A percentile compares a stretch with the other conserved stretches of the same genome.
Evolutionary conservation across 2,113 vertebrate genomes (phyloP).

Genomic region (Chloropsis cyanopogon): DNA sequence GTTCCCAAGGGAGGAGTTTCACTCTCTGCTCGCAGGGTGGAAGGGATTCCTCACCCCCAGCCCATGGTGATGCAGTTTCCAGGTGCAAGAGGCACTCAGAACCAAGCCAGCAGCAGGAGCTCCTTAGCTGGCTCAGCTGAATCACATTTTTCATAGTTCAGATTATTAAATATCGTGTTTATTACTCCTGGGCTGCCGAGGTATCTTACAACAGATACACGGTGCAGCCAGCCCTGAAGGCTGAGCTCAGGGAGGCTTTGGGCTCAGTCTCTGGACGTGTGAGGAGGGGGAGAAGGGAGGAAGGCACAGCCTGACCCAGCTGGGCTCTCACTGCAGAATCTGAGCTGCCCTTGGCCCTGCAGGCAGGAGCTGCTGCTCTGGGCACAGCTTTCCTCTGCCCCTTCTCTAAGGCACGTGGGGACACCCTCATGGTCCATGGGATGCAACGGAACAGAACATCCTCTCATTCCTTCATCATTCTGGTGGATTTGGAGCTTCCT

Average conservation of each 20-base stretch:
- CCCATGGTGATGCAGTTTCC: rapidly evolving
- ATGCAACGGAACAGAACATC: rapidly evolving
- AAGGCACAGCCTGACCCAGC: background rate
- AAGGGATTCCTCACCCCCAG: background rate
- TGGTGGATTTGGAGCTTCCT: background rate
- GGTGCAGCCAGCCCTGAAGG: background rate
- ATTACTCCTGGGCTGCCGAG: background rate
- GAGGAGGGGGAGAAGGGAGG: background rate
- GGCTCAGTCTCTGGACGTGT: background rate
- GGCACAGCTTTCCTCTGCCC: background rate
- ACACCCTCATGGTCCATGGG: rapidly evolving
- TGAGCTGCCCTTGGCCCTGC: background rate
- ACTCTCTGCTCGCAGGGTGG: no score
- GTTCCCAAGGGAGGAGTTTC: no score
- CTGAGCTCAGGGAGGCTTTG: background rate
- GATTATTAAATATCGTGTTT: background rate
- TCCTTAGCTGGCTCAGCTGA: background rate
- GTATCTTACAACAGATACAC: slow-evolving; percentile 60
- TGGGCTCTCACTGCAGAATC: rapidly evolving
- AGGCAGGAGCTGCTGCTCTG: background rate
- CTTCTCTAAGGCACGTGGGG: background rate
- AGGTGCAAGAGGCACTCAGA: rapidly evolving
- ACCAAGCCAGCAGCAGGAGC: background rate
- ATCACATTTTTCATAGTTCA: background rate
- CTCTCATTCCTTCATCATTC: background rate